Conservation (phyloP, 2,113 vertebrate genomes). For the Lontra canadensis region DNA sequence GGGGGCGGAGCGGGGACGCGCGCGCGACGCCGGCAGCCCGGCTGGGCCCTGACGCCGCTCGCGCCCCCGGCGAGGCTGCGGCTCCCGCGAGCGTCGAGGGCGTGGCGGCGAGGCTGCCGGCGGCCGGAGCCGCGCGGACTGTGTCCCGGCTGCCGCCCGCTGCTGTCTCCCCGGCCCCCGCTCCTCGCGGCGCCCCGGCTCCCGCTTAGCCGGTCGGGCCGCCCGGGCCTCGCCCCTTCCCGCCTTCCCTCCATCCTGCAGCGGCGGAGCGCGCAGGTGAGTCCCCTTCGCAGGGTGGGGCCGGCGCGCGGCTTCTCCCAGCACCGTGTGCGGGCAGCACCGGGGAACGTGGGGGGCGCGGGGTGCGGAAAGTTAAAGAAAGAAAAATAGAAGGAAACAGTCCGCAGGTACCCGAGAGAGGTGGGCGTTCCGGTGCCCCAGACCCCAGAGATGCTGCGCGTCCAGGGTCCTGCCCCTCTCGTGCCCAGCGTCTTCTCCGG, state of each 20-base stretch:
- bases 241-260: not conserved
- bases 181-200: not conserved
- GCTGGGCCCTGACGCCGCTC: not conserved
- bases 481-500: not conserved
- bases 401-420: not conserved
- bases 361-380: not conserved
- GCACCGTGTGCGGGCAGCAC: not conserved
- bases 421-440: not conserved
- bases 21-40: not conserved
- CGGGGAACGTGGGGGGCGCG: not conserved
- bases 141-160: not conserved
- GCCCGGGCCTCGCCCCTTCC: not conserved
- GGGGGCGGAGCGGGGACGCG: not conserved
- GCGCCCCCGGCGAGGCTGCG: not conserved
- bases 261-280: conserved; percentile 57
- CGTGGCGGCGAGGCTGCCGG: conserved; percentile 14
- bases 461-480: not conserved
- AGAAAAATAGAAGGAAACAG: too few relatives aligned
- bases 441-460: not conserved
- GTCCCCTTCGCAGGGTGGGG: conserved; percentile 16
- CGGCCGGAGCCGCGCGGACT: not conserved
- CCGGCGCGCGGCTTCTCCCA: not conserved
- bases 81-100: conserved; percentile 34
- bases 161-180: not conserved
- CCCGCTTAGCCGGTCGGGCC: not conserved